phyloP scores from a whole-genome alignment of 2,113 vertebrate genomes.

The Callipepla squamata region DNA sequence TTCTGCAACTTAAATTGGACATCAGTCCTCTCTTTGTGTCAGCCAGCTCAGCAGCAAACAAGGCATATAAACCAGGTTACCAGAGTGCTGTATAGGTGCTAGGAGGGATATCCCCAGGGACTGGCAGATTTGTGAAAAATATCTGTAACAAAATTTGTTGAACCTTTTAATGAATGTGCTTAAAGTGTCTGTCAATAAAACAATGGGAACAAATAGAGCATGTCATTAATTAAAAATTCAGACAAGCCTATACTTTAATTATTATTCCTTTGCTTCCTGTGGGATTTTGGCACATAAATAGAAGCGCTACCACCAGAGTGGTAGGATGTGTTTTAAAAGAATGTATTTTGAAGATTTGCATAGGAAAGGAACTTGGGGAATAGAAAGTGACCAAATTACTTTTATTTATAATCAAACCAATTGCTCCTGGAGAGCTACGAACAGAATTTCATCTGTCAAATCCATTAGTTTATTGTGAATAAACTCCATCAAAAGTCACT shows the following conservation, averaged over 20 bases:
- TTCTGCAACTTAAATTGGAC: not conserved
- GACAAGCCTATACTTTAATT: not conserved
- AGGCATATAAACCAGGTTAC: not conserved
- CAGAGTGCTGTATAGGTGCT: not conserved
- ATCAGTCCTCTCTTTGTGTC: not conserved
- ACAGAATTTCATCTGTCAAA: not conserved
- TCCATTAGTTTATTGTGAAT: not conserved
- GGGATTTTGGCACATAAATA: not conserved
- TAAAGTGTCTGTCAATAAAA: not conserved
- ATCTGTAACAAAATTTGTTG: not conserved
- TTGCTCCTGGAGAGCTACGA: not conserved
- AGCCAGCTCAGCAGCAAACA: not conserved
- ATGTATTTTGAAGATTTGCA: not conserved
- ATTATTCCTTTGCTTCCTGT: slow-evolving; percentile 1
- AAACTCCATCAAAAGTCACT: not conserved
- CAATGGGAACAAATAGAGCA: not conserved
- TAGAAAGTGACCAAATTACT: not conserved
- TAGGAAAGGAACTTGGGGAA: not conserved
- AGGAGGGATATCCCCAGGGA: not conserved
- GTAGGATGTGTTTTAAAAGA: not conserved
- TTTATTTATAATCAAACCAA: slow-evolving; percentile 26
- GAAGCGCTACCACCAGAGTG: not conserved
- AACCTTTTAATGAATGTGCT: not conserved
- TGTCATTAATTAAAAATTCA: slow-evolving; percentile 3
- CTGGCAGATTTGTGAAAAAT: not conserved